Conservation (phyloP, 2,113 vertebrate genomes). For the Megaleporinus macrocephalus region DNA sequence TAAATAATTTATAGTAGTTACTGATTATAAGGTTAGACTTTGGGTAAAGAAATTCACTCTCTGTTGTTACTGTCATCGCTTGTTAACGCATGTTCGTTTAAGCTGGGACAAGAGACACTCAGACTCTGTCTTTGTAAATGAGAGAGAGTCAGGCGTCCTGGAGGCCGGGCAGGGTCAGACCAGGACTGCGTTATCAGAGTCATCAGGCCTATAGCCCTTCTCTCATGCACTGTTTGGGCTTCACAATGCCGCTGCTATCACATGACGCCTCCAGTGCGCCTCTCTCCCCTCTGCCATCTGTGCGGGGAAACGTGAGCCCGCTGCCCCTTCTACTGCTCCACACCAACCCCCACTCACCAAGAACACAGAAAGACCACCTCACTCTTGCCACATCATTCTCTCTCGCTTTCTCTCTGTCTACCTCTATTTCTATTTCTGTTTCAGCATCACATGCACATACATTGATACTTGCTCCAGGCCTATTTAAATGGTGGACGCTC, state of each 20-base stretch:
- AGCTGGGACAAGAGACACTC: neutral
- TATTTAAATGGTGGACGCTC: no score
- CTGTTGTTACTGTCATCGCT: neutral
- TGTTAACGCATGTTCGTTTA: neutral
- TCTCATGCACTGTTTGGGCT: neutral
- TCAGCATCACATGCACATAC: neutral
- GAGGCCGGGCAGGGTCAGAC: conserved; percentile 35
- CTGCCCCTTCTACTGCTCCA: conserved; percentile 51
- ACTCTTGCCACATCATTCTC: conserved; percentile 11
- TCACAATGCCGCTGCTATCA: conserved; percentile 73
- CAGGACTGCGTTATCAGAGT: conserved; percentile 33
- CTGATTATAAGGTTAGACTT: no score
- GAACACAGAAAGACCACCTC: conserved; percentile 45
- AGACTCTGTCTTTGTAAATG: conserved; percentile 53
- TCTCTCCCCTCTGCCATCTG: conserved; percentile 73
- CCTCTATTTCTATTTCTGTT: neutral
- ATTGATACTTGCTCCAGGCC: neutral
- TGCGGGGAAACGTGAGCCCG: conserved; percentile 74
- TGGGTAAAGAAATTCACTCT: neutral
- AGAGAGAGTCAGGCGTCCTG: conserved; percentile 20
- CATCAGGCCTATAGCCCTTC: conserved; percentile 38
- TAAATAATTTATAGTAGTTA: no score
- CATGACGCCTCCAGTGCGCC: conserved; percentile 55
- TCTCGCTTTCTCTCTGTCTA: neutral
- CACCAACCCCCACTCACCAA: conserved; percentile 36